Evolutionary conservation across 2,113 vertebrate species (phyloP), one percentile per base, ranked within the genome.

Genomic region (Ailuropoda melanoleuca): DNA sequence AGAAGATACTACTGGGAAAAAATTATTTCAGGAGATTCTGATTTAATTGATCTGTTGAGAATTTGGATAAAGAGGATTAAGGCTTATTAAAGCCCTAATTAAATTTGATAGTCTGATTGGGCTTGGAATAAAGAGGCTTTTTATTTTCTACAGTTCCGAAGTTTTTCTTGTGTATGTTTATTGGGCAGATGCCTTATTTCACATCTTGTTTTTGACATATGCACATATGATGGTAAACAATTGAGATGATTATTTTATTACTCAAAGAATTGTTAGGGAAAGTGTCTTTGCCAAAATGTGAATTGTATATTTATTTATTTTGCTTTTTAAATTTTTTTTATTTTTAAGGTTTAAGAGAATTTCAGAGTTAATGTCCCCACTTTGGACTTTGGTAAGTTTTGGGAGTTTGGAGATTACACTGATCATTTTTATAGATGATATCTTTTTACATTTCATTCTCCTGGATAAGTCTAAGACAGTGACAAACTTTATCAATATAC

Each of bases 331-430:
- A 10, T 9, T 75, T 82, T 13, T 82, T n/a, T 39, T 7, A 46
- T 43, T 86, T 96, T 97, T 88, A 94, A 97, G 96, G 93, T 95
- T 80, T 98, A 96, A 98, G 56, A 97, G 26, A 83, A 98, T 97
- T 96, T 94, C 60, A 68, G 56, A 62, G 11, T 92, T 85, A 78
- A 82, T 64, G 10, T 3, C n/a, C n/a, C n/a, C n/a, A n/a, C n/a
- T n/a, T n/a, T n/a, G n/a, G n/a, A 70, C 17, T 89, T 95, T 97
- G 97, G 97, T 98, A 96, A 97, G 97, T 66, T 88, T 83, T 55
- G 6, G 18, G 53, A 64, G 6, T 81, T 81, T 91, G 4, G 13
- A 89, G 5, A 89, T 39, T 50, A 95, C 12, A 70, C 1, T 58
- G 11, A 94, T 60, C 11, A 17, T 58, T 66, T 78, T 74, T 66